Evolutionary conservation across 2,888 invertebrate genomes (phyloP), one percentile per base, ranked within the genome.

Genomic region (Caenorhabditis plicata): DNA sequence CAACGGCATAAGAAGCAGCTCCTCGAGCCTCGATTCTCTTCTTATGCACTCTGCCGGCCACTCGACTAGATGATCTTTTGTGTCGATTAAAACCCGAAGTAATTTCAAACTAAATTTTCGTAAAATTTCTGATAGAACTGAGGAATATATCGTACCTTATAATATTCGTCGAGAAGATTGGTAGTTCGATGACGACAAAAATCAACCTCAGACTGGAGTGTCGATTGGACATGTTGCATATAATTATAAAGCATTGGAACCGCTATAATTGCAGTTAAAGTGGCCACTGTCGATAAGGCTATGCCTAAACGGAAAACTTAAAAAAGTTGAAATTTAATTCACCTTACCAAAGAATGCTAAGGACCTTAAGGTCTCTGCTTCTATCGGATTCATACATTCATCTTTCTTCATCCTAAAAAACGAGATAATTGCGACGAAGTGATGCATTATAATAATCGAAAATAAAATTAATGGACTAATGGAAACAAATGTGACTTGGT

Each of bases 241-340:
- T 78, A 78, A 53, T 64, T 74, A 68, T 75, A 78, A 27, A 78
- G 65, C 72, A 76, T 74, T 13, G 78, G 78, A 26, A 78, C 63
- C 39, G 70, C 65, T 31, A 78, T 64, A 22, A 73, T 70, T 35
- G 74, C 74, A 2, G 74, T 71, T 26, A 76, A 35, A 7, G 71
- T 73, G 29, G 78, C 74, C 3, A 78, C 70, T 3, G 75, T 75
- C 17, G 61, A 61, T 11, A 61, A 55, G 2, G 61, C 49, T 13
- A 61, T 61, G 13, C 61, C 56, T 71, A n/a, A 53, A 68, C 40
- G 54, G 36, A 23, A 60, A 48, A 26, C 54, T 7, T 8, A 25
- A 9, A 9, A 8, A 41, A 13, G 15, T 29, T 31, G 7, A 19
- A 7, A 22, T 17, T 31, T 11, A 13, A 29, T 19, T 17, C 9